Evolutionary conservation across 2,797 vertebrate species (phyloP), one percentile per base, ranked within the genome.

Genomic region (Gymnopithys bicolor): DNA sequence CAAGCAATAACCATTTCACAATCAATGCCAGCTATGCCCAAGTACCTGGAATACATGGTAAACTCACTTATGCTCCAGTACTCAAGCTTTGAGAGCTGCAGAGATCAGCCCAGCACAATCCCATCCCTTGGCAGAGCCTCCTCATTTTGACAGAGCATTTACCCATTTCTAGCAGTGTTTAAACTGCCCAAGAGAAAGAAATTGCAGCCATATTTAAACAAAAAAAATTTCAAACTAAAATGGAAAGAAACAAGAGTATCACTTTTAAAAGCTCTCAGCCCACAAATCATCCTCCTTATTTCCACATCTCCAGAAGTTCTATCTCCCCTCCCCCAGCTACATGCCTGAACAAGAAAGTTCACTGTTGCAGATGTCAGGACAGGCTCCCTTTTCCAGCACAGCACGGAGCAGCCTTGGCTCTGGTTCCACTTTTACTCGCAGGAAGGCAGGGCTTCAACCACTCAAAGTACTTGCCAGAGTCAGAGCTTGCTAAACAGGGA

Each of bases 251-350:
- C 21, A 55, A 30, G 55, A 87, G 45, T 55, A 87, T 55, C 0
- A 7, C 60, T 92, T 95, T 87, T 73, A 63, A 89, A 83, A 91
- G 33, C 84, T 71, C 86, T 73, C 94, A 83, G 81, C 79, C 79
- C 87, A 87, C 93, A 93, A 69, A 94, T 84, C 84, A 78, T 62
- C 28, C 74, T 78, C 77, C 59, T 76, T 51, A 30, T 78, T 95
- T 94, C 90, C 81, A 74, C 89, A 70, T 74, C 69, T 60, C 64
- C 81, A 64, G 45, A 77, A 74, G 22, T 6, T 35, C 55, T 64
- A 46, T 43, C 84, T 93, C 84, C 74, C 90, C 53, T 90, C 84
- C 90, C 82, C 75, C 90, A 78, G 79, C 35, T 53, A 53, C 92
- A 62, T 46, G 92, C 89, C 89, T 58, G 53, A 77, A 76, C 92